phyloP scores from a whole-genome alignment of 1,140 invertebrate genomes.

The Drosophila ficusphila region DNA sequence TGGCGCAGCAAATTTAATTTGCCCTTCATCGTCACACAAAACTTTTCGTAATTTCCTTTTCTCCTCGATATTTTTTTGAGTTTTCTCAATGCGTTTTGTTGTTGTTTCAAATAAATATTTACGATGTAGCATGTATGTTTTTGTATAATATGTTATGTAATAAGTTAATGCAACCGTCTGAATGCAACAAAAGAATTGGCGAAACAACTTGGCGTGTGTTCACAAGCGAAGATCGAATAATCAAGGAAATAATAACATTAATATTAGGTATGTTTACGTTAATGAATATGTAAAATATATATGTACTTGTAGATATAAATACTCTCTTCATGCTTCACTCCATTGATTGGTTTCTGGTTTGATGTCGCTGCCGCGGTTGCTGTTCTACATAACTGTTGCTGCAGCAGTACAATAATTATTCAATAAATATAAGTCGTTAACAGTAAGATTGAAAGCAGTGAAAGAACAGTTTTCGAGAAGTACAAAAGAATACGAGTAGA shows the following conservation, averaged over 20 bases:
- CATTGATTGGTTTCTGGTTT: conserved; percentile 36
- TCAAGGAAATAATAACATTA: conserved; percentile 40
- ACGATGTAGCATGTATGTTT: conserved; percentile 51
- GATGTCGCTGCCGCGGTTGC: conserved; percentile 4
- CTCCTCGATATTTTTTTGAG: conserved; percentile 28
- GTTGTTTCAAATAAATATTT: conserved; percentile 68
- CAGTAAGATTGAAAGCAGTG: conserved; percentile 64
- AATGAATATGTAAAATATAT: conserved; percentile 51
- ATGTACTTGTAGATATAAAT: conserved; percentile 57
- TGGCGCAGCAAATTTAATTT: conserved; percentile 80
- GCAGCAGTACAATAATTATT: conserved; percentile 48
- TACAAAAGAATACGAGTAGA: conserved; percentile 53
- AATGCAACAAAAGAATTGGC: conserved; percentile 68
- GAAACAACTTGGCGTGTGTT: conserved; percentile 36
- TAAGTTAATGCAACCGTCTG: conserved; percentile 75
- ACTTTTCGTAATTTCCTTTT: conserved; percentile 53
- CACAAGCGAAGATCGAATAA: conserved; percentile 27
- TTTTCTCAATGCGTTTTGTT: conserved; percentile 20
- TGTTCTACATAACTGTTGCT: conserved; percentile 11
- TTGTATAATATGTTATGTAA: conserved; percentile 53
- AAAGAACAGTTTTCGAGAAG: conserved; percentile 69
- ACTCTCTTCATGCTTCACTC: conserved; percentile 38
- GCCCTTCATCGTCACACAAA: conserved; percentile 65
- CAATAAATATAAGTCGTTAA: conserved; percentile 65
- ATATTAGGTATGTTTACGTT: conserved; percentile 42